These are phyloP conservation scores for Ptychochromis oligacanthus DNA, from an alignment of 2,113 vertebrate species.

Conservation along the genomic window DNA sequence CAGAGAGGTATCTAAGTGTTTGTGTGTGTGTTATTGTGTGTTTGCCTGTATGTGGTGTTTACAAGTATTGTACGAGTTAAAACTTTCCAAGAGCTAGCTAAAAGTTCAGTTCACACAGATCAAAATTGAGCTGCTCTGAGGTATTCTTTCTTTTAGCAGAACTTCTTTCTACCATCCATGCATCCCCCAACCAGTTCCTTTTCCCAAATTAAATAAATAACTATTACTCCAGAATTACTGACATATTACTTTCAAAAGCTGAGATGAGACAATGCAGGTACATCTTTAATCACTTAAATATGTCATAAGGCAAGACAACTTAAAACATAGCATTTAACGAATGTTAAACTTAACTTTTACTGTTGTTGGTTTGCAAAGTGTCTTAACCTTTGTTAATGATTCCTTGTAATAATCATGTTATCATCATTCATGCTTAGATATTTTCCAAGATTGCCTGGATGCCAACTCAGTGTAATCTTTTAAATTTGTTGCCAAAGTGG, in stretches of 20 bases:
- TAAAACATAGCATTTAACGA: background rate
- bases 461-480: no score
- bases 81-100: no score
- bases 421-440: background rate
- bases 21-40: background rate
- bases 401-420: background rate
- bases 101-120: no score
- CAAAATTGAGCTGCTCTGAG: no score
- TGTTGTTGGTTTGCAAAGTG: background rate
- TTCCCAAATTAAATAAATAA: no score
- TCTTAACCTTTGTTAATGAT: background rate
- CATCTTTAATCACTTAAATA: background rate
- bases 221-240: no score
- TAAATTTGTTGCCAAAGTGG: no score
- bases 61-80: no score
- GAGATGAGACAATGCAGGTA: background rate
- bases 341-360: background rate
- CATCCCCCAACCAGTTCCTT: no score
- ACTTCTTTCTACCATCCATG: no score
- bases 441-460: no score
- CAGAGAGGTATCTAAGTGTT: background rate
- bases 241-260: background rate
- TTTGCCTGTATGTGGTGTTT: background rate
- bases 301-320: background rate
- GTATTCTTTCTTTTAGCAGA: no score